Evolutionary conservation across 2,888 invertebrate genomes (phyloP).

Genomic region (Meganola albula): DNA sequence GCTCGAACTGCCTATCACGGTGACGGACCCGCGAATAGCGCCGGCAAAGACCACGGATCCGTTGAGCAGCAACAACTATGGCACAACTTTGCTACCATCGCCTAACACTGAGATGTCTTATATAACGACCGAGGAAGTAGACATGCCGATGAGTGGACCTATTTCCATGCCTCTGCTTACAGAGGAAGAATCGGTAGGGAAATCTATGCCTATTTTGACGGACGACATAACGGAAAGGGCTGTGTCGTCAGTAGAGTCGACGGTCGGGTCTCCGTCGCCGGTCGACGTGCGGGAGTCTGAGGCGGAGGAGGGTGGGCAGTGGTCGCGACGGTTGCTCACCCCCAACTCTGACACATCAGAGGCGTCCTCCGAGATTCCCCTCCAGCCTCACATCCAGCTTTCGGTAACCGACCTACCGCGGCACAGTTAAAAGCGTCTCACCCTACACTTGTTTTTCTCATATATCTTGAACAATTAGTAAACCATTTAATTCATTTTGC

Average conservation of each 20-base stretch:
- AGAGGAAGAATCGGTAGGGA: conserved; percentile 61
- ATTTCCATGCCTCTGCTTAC: conserved; percentile 80
- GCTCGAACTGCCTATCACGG: conserved; percentile 85
- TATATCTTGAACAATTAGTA: no score
- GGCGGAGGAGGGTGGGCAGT: conserved; percentile 43
- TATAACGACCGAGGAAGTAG: conserved; percentile 48
- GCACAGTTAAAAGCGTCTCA: conserved; percentile 37
- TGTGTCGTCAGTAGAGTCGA: conserved; percentile 46
- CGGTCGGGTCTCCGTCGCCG: conserved; percentile 45
- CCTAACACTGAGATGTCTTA: conserved; percentile 57
- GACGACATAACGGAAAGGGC: conserved; percentile 51
- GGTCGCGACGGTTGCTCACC: conserved; percentile 54
- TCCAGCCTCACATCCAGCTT: conserved; percentile 60
- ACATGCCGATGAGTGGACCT: conserved; percentile 45
- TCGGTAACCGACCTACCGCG: conserved; percentile 51
- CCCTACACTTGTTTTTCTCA: conserved; percentile 15
- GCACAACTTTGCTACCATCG: conserved; percentile 42
- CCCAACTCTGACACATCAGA: conserved; percentile 60
- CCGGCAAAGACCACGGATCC: conserved; percentile 64
- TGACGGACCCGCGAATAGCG: conserved; percentile 85
- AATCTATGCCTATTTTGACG: conserved; percentile 66
- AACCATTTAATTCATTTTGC: conserved; percentile 30
- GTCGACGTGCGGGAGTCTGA: conserved; percentile 48
- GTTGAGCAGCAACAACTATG: conserved; percentile 45
- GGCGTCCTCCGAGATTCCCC: conserved; percentile 58